Conservation (phyloP, 2,113 vertebrate genomes). For the Ictalurus furcatus region DNA sequence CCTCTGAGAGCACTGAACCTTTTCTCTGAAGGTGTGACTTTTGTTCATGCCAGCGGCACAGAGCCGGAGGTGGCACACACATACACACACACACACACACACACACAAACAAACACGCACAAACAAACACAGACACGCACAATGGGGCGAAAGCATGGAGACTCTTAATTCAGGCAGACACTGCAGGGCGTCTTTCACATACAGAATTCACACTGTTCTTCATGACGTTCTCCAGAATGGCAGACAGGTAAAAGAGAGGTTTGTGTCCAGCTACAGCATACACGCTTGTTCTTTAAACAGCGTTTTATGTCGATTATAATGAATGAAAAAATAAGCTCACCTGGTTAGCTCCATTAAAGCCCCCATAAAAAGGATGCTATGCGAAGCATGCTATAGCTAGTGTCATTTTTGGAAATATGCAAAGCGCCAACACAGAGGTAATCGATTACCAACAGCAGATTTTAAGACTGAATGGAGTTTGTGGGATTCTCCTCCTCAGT, state of each 20-base stretch:
- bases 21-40: slow-evolving; percentile 27
- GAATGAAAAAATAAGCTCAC: background rate
- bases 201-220: slow-evolving; percentile 4
- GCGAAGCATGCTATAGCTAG: background rate
- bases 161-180: slow-evolving; percentile 20
- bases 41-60: slow-evolving; percentile 25
- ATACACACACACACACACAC: background rate
- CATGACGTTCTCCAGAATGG: background rate
- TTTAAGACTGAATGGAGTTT: background rate
- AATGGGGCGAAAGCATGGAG: background rate
- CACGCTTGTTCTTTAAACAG: background rate
- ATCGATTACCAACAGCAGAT: background rate
- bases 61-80: slow-evolving; percentile 16
- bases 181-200: background rate
- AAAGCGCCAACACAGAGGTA: background rate
- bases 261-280: background rate
- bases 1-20: slow-evolving; percentile 33
- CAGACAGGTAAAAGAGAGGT: background rate
- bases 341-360: background rate
- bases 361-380: background rate
- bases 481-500: background rate
- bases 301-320: background rate
- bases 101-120: background rate
- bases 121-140: background rate
- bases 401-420: background rate